Evolutionary conservation across 2,888 invertebrate genomes (phyloP).

Genomic region (Ramazzottius varieornatus): DNA sequence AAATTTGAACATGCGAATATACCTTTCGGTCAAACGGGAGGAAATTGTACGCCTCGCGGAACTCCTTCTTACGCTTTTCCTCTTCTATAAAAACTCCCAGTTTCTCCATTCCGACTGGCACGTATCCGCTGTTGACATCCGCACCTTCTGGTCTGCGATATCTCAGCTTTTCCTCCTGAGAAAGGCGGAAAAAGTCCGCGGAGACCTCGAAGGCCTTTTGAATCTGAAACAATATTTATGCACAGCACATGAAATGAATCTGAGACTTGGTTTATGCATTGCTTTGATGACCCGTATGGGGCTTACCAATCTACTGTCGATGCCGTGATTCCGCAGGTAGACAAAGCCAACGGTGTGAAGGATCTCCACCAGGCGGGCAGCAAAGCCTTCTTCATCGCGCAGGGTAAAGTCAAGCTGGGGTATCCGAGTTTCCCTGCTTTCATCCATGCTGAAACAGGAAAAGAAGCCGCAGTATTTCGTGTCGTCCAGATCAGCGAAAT

Average conservation of each 20-base stretch:
- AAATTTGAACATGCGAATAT: too few relatives aligned
- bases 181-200: constrained; percentile 1
- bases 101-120: constrained; percentile 7
- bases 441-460: too few relatives aligned
- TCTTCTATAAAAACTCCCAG: constrained; percentile 6
- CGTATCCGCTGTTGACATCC: constrained; percentile 2
- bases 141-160: background rate
- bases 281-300: too few relatives aligned
- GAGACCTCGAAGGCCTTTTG: background rate
- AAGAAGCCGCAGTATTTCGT: too few relatives aligned
- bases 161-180: background rate
- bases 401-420: too few relatives aligned
- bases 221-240: background rate
- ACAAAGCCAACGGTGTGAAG: constrained; percentile 7
- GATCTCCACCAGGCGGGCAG: background rate
- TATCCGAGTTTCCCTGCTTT: too few relatives aligned
- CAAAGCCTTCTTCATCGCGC: background rate
- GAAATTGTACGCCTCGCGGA: constrained; percentile 9
- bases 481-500: too few relatives aligned
- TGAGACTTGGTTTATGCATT: too few relatives aligned
- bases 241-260: background rate
- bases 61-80: background rate
- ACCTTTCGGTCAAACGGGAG: background rate
- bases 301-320: too few relatives aligned
- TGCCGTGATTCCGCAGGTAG: constrained; percentile 7